These are phyloP conservation scores for Trissonchulus latispiculum DNA, from an alignment of 2,888 invertebrate genomes.

Conservation along the genomic window DNA sequence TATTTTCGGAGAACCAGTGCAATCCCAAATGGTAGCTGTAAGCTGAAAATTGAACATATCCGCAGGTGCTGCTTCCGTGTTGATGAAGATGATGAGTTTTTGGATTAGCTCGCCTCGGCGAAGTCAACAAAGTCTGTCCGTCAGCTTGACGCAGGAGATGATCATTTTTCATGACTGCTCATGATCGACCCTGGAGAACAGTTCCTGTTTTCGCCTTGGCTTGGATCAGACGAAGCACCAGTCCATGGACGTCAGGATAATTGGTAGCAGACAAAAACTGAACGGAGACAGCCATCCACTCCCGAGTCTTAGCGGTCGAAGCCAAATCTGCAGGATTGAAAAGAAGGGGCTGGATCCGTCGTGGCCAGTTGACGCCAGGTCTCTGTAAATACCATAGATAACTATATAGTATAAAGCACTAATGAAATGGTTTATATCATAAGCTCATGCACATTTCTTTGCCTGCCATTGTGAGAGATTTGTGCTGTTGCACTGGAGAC, in stretches of 20 bases:
- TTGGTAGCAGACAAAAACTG: background rate
- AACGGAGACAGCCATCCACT: background rate
- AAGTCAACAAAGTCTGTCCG: background rate
- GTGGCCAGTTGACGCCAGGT: background rate
- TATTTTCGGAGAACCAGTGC: too few relatives aligned
- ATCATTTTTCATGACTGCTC: too few relatives aligned
- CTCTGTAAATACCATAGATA: background rate
- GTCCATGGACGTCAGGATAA: background rate
- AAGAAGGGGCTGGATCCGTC: background rate
- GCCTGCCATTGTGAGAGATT: too few relatives aligned
- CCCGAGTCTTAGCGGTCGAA: background rate
- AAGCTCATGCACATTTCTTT: too few relatives aligned
- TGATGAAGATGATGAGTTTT: too few relatives aligned
- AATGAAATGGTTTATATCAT: background rate
- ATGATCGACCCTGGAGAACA: too few relatives aligned
- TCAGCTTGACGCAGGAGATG: too few relatives aligned
- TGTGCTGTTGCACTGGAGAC: too few relatives aligned
- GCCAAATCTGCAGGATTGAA: background rate
- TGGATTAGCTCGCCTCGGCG: too few relatives aligned
- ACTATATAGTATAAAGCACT: background rate
- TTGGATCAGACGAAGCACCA: background rate
- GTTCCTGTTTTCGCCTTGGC: background rate
- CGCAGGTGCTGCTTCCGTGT: too few relatives aligned
- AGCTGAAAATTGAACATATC: too few relatives aligned
- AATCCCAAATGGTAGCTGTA: too few relatives aligned